Conservation (phyloP, 2,797 vertebrate species). For the Orestias chungarensis region DNA sequence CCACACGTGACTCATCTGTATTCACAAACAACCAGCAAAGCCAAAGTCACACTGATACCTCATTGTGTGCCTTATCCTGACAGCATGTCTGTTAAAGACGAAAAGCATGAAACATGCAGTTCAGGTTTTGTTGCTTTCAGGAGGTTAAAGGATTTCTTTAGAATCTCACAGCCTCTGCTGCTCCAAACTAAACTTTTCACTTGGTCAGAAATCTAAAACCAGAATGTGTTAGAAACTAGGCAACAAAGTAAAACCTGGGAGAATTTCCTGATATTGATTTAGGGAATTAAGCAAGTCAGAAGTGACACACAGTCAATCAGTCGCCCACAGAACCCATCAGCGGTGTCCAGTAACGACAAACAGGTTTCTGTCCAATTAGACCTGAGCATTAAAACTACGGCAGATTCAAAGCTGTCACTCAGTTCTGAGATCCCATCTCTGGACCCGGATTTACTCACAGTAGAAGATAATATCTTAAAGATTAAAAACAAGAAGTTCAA, state of each 20-base stretch:
- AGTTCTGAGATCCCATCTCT: neutral
- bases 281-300: constrained; percentile 14
- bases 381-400: constrained; percentile 5
- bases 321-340: constrained; percentile 21
- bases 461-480: too few relatives aligned
- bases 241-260: neutral
- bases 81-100: neutral
- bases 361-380: constrained; percentile 20
- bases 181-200: neutral
- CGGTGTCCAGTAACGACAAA: constrained; percentile 29
- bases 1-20: neutral
- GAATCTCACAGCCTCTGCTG: neutral
- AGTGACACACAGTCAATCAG: constrained; percentile 29
- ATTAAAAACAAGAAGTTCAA: too few relatives aligned
- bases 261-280: constrained; percentile 11
- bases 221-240: neutral
- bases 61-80: neutral
- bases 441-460: too few relatives aligned
- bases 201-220: neutral
- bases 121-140: neutral
- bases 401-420: constrained; percentile 17
- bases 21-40: constrained; percentile 6
- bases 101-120: constrained; percentile 10
- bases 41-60: neutral
- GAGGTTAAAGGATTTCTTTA: neutral